Conservation (phyloP, 53 echinoderm and acorn worm genomes). For the Astropecten irregularis region DNA sequence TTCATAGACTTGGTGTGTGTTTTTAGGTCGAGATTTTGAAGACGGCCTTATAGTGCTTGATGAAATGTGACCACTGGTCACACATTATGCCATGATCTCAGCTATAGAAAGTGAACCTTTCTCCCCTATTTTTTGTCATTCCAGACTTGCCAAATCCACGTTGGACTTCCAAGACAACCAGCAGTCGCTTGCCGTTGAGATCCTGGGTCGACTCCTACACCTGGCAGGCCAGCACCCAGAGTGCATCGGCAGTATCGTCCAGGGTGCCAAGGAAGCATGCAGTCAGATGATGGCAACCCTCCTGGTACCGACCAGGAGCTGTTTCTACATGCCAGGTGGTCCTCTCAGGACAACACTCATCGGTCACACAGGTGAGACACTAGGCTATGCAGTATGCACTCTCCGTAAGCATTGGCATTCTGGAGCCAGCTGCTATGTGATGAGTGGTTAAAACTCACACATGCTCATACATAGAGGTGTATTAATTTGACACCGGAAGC, state of each 20-base stretch:
- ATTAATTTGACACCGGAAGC: too few species aligned
- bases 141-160: slow-evolving; percentile 89
- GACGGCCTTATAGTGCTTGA: too few species aligned
- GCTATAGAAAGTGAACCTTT: too few species aligned
- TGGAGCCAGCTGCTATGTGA: too few species aligned
- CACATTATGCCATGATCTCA: too few species aligned
- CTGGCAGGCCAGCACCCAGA: slow-evolving; percentile 35
- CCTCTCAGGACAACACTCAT: slow-evolving; percentile 88
- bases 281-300: slow-evolving; percentile 35
- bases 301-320: slow-evolving; percentile 76
- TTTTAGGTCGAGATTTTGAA: too few species aligned
- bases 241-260: slow-evolving; percentile 65
- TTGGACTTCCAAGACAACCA: slow-evolving; percentile 80
- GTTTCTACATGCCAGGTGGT: slow-evolving; percentile 92
- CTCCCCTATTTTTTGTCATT: slow-evolving; percentile 1
- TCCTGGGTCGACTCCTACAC: slow-evolving; percentile 74
- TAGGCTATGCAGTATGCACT: too few species aligned
- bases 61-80: too few species aligned
- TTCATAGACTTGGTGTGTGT: too few species aligned
- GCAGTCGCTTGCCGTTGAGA: slow-evolving; percentile 73
- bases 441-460: too few species aligned
- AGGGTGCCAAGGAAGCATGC: slow-evolving; percentile 70
- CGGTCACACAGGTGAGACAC: slow-evolving; percentile 83
- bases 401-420: too few species aligned
- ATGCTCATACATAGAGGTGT: too few species aligned